Evolutionary conservation across 2,113 vertebrate species (phyloP).

Genomic region (Chlorodrepanis virens): DNA sequence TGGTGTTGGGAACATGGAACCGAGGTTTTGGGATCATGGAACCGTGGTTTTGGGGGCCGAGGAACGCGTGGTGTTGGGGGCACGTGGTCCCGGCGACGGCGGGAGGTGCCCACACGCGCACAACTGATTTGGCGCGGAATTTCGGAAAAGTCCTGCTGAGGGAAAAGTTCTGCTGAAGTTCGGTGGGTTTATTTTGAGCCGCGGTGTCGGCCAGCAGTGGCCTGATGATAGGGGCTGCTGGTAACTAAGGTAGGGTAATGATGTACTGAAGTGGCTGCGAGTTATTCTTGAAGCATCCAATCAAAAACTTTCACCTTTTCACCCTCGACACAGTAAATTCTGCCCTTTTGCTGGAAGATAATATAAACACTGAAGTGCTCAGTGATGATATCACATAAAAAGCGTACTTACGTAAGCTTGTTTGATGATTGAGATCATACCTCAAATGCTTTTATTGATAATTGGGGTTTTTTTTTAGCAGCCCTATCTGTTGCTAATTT

Average conservation of each 20-base stretch:
- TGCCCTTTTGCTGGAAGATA: background rate
- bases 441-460: background rate
- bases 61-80: background rate
- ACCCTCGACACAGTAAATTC: accelerated
- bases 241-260: accelerated
- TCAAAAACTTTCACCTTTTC: background rate
- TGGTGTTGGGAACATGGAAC: too few relatives aligned
- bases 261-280: accelerated
- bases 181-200: background rate
- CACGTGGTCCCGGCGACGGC: background rate
- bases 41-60: too few relatives aligned
- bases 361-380: background rate
- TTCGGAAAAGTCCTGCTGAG: background rate
- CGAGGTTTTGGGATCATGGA: too few relatives aligned
- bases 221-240: accelerated
- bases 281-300: background rate
- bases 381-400: background rate
- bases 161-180: background rate
- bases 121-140: accelerated
- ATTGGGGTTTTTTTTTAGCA: accelerated
- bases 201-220: background rate
- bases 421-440: background rate
- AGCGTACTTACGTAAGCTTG: background rate
- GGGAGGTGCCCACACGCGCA: accelerated
- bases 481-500: background rate